Percentiles rank a stretch among this genome's conserved stretches.
Evolutionary conservation across 92 coral and sea anemone species (phyloP).

Genomic region (Zoanthus solanderi): DNA sequence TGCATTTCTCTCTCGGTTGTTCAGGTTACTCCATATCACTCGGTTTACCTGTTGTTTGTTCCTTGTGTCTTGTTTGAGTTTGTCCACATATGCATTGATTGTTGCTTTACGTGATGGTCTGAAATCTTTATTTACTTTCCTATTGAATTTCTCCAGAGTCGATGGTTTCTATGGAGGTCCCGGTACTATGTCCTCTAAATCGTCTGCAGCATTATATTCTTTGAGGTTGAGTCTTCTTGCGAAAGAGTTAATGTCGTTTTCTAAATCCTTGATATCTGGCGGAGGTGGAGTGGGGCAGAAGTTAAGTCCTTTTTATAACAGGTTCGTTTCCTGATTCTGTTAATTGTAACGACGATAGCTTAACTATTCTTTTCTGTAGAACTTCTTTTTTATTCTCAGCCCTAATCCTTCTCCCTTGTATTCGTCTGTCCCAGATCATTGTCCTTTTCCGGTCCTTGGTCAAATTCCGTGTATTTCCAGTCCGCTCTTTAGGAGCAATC

Average conservation of each 20-base stretch:
- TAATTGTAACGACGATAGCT: neutral
- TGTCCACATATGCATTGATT: conserved; percentile 17
- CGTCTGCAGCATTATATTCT: conserved; percentile 27
- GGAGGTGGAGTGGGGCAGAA: neutral
- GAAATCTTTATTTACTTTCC: neutral
- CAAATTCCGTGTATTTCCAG: neutral
- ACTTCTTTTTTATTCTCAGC: conserved; percentile 28
- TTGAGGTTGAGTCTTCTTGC: conserved; percentile 22
- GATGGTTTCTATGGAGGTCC: conserved; percentile 36
- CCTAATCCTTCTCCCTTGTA: conserved; percentile 7
- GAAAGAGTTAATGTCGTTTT: conserved; percentile 3
- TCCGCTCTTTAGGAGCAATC: conserved; percentile 1
- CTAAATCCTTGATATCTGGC: neutral
- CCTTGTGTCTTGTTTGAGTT: conserved; percentile 19
- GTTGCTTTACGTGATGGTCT: conserved; percentile 11
- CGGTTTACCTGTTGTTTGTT: neutral
- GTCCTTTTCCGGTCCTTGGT: conserved; percentile 22
- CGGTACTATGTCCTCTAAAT: neutral
- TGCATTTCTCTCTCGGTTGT: conserved; percentile 4
- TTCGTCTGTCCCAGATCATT: conserved; percentile 11
- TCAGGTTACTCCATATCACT: conserved; percentile 9
- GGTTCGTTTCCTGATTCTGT: neutral
- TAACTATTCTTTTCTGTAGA: conserved; percentile 18
- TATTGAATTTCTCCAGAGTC: conserved; percentile 26
- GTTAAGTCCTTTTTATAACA: neutral